Percentiles rank a stretch among this genome's conserved stretches.
These are phyloP conservation scores for Leucophenga varia DNA, from an alignment of 1,140 invertebrate genomes.

Conservation along the genomic window DNA sequence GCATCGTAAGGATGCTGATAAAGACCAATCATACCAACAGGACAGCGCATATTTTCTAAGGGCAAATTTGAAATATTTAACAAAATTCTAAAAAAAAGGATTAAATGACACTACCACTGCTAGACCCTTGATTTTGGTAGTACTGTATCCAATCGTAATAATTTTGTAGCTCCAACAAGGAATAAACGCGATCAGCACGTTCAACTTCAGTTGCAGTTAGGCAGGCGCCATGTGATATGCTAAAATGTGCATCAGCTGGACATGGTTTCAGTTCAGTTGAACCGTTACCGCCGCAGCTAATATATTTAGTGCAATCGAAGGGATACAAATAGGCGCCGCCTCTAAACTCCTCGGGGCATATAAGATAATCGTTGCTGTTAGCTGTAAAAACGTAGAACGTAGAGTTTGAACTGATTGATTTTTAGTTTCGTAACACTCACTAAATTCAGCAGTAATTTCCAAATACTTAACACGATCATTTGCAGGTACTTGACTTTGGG, in stretches of 20 bases:
- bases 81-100: too few relatives aligned
- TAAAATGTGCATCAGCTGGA: conserved; percentile 39
- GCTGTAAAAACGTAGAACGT: too few relatives aligned
- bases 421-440: too few relatives aligned
- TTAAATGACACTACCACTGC: not conserved
- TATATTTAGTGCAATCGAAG: conserved; percentile 62
- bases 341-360: too few relatives aligned
- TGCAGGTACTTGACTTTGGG: too few relatives aligned
- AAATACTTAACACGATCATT: too few relatives aligned
- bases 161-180: conserved; percentile 14
- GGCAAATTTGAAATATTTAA: too few relatives aligned
- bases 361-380: too few relatives aligned
- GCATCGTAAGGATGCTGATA: conserved; percentile 64
- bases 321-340: conserved; percentile 62
- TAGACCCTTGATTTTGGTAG: not conserved
- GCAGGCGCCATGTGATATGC: conserved; percentile 22
- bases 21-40: conserved; percentile 59
- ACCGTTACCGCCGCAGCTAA: conserved; percentile 63
- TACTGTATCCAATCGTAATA: conserved; percentile 31
- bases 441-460: too few relatives aligned
- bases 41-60: conserved; percentile 49
- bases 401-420: too few relatives aligned
- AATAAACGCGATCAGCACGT: conserved; percentile 25
- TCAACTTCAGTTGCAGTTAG: conserved; percentile 20
- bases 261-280: conserved; percentile 62